phyloP scores from a whole-genome alignment of 2,113 vertebrate species.

The Ceyx melanurus region DNA sequence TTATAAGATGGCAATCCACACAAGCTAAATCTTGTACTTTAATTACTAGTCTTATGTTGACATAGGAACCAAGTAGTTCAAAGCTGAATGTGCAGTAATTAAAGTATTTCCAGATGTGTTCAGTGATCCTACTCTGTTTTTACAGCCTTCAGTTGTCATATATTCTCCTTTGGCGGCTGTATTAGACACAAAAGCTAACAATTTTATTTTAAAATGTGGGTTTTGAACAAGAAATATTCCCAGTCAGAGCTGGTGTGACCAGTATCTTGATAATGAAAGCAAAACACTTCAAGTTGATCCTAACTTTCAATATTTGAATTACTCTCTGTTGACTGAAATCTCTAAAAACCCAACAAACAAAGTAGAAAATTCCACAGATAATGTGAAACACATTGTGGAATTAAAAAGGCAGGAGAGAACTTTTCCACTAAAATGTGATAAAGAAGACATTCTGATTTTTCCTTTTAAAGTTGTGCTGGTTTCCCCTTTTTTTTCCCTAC shows the following conservation, averaged over 20 bases:
- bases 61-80: conserved; percentile 36
- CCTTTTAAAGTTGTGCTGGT: background rate
- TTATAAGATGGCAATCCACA: conserved; percentile 24
- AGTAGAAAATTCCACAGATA: conserved; percentile 5
- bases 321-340: background rate
- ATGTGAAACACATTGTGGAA: background rate
- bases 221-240: conserved; percentile 8
- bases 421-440: background rate
- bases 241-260: background rate
- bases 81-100: conserved; percentile 34
- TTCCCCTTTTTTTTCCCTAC: background rate
- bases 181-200: background rate
- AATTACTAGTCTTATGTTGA: conserved; percentile 46
- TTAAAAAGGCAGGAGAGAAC: background rate
- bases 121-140: conserved; percentile 43
- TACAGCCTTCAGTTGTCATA: conserved; percentile 31
- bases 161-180: background rate
- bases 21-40: background rate
- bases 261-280: conserved; percentile 19
- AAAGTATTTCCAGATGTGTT: conserved; percentile 62
- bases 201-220: conserved; percentile 1
- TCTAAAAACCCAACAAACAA: background rate
- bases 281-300: conserved; percentile 46
- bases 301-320: background rate
- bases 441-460: background rate